Conservation (phyloP, 2,113 vertebrate genomes). For the Chelonoidis abingdonii region DNA sequence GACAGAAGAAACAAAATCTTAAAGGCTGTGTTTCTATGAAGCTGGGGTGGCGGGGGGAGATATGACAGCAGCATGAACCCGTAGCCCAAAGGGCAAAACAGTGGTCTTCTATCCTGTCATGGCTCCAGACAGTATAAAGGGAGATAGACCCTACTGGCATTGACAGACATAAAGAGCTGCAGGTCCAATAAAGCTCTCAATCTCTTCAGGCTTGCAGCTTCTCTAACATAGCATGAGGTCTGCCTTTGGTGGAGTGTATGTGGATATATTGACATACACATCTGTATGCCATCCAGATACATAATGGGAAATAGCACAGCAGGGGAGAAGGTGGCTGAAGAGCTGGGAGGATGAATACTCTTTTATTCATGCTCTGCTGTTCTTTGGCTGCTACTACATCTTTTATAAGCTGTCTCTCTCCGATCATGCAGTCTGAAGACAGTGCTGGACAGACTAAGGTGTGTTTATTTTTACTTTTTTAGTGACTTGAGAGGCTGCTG, state of each 20-base stretch:
- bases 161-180: background rate
- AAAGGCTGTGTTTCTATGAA: slow-evolving; percentile 52
- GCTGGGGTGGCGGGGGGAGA: background rate
- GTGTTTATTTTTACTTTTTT: slow-evolving; percentile 53
- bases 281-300: slow-evolving; percentile 32
- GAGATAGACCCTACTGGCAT: background rate
- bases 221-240: slow-evolving; percentile 36
- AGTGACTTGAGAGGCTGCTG: slow-evolving; percentile 64
- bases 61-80: slow-evolving; percentile 41
- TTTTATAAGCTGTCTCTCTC: slow-evolving; percentile 51
- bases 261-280: background rate
- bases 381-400: slow-evolving; percentile 53
- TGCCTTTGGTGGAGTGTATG: background rate
- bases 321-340: background rate
- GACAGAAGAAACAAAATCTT: slow-evolving; percentile 96
- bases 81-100: slow-evolving; percentile 10
- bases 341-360: background rate
- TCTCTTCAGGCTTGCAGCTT: slow-evolving; percentile 44
- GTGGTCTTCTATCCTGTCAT: slow-evolving; percentile 10
- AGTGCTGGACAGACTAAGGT: slow-evolving; percentile 68
- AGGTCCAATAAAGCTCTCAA: background rate
- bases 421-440: slow-evolving; percentile 63
- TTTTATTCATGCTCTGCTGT: slow-evolving; percentile 56
- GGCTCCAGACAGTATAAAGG: slow-evolving; percentile 10
- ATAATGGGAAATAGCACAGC: background rate